Percentiles rank a stretch among this genome's conserved stretches.
phyloP scores from a whole-genome alignment of 2,888 invertebrate genomes.

The Selenia dentaria region DNA sequence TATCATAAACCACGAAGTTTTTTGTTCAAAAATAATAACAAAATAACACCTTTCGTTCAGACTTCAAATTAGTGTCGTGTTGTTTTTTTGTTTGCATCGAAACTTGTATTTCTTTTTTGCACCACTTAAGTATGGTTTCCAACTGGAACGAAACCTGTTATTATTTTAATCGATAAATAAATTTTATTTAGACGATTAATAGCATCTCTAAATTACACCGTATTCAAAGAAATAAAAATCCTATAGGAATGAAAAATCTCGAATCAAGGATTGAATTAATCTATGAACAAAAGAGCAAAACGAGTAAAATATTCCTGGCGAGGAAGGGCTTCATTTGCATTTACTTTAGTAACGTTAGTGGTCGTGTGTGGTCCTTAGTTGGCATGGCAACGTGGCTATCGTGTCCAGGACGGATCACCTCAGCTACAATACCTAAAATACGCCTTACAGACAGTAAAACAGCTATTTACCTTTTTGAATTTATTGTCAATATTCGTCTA shows the following conservation, averaged over 20 bases:
- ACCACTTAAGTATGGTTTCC: not conserved
- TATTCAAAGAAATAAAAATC: too few species aligned
- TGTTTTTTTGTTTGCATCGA: not conserved
- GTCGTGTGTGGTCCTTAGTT: slow-evolving; percentile 81
- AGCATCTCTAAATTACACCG: too few species aligned
- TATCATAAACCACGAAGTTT: too few species aligned
- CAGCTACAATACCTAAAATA: slow-evolving; percentile 7
- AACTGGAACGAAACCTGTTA: slow-evolving; percentile 1
- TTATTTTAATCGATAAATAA: slow-evolving; percentile 8
- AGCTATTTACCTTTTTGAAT: too few species aligned
- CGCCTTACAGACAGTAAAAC: slow-evolving; percentile 2
- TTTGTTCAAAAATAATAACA: too few species aligned
- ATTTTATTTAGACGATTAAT: not conserved
- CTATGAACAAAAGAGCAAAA: slow-evolving; percentile 54
- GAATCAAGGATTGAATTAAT: slow-evolving; percentile 54
- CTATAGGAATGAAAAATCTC: slow-evolving; percentile 9
- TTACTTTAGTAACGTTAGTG: slow-evolving; percentile 52
- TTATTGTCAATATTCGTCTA: too few species aligned
- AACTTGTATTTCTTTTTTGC: not conserved
- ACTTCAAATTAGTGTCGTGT: not conserved
- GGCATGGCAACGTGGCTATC: slow-evolving; percentile 60
- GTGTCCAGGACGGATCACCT: slow-evolving; percentile 42
- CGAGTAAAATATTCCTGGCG: slow-evolving; percentile 60
- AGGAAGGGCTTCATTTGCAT: slow-evolving; percentile 66
- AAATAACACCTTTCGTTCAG: not conserved